Evolutionary conservation across 2,888 invertebrate genomes (phyloP), one percentile per base, ranked within the genome.

Genomic region (Panorpa germanica): DNA sequence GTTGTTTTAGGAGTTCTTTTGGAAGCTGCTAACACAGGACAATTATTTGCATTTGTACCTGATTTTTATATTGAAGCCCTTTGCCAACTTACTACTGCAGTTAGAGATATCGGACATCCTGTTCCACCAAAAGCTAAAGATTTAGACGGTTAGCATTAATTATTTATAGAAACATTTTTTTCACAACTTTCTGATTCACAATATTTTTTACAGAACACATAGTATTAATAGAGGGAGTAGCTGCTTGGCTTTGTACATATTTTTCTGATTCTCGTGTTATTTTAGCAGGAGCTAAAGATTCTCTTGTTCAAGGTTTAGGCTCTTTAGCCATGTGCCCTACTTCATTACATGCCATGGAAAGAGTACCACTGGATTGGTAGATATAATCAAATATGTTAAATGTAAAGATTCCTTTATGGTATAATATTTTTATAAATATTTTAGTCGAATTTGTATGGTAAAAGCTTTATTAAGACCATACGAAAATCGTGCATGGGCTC

Each of bases 401-500:
- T 25, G 10, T 20, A 20, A 38, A 34, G 7, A 16, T 19, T 20
- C 27, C 19, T 35, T 25, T 22, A 15, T 18, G 29, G 10, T 23
- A 10, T 20, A 5, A 14, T 21, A 11, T 8, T 12, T 22, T 13
- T 30, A 14, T 17, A 17, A 27, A 24, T 13, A 14, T 40, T 41
- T 5, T 45, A 68, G 71, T 35, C 70, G 69, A 41, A 47, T 62
- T 42, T 55, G 55, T 21, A 65, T 83, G 58, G 65, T 80, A 0
- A 63, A 65, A 20, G 69, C 74, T 33, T 50, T 83, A 34, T 50
- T 83, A 14, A 63, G 70, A 5, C 81, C 82, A 1, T 82, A 82
- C 45, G 78, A 80, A 50, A 78, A 78, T 48, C 61, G 81, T 19
- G 76, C 80, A 2, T 70, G 76, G 76, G 81, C 80, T 10, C 82